Evolutionary conservation across 2,113 vertebrate genomes (phyloP), one percentile per base, ranked within the genome.

Genomic region (Eptatretus burgeri): DNA sequence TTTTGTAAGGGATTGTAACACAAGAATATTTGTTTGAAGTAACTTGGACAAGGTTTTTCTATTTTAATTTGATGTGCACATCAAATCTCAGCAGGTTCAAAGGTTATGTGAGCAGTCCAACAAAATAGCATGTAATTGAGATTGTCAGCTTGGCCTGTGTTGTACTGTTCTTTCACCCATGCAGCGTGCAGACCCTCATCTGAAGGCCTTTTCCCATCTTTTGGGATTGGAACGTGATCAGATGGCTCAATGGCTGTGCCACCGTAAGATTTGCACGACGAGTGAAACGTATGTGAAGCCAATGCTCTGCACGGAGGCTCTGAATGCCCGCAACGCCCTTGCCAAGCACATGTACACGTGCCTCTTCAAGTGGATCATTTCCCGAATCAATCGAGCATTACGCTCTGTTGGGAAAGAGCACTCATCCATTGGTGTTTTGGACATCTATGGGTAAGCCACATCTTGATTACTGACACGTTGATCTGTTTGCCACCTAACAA

Each of bases 281-380:
- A 75, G 83, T 0, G 93, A 98, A 74, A 98, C 93, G 0, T 98
- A 89, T 65, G 78, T 96, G 75, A 98, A 96, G 66, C 77, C 93
- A 50, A 76, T 96, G 64, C 82, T 86, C 67, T 84, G 81, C 62
- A 71, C 93, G 51, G 87, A 94, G 70, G 89, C 89, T 67, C 78
- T 80, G 10, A 98, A 98, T 27, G 82, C 86, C 68, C 81, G 93
- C 0, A 87, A 98, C 20, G 93, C 93, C 0, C 74, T 98, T 51
- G 80, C 89, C 66, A 98, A 98, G 70, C 93, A 93, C 68, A 87
- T 98, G 72, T 98, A 98, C 50, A 89, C 93, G 65, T 86, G 88
- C 65, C 82, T 98, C 63, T 98, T 98, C 68, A 84, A 75, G 80
- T 98, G 93, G 93, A 96, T 98, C 65, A 89, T 96, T 9, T 81